These are phyloP conservation scores for Dendrocincla fuliginosa DNA, from an alignment of 2,797 vertebrate species.

Conservation along the genomic window DNA sequence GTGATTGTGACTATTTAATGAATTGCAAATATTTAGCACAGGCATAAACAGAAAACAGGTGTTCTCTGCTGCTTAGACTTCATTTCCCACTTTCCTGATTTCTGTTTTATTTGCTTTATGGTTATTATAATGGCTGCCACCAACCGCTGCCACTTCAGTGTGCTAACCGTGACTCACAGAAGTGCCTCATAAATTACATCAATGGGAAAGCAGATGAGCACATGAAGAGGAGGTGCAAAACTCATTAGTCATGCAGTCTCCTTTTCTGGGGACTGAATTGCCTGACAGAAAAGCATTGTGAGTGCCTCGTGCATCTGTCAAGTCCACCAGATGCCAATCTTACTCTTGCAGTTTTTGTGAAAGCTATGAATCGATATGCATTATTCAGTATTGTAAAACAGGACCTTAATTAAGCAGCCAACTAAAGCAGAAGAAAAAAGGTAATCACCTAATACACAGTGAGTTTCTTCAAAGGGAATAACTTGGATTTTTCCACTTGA, in stretches of 20 bases:
- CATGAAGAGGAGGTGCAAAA: conserved; percentile 1
- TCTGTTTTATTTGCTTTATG: conserved; percentile 21
- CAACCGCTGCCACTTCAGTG: not conserved
- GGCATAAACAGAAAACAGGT: not conserved
- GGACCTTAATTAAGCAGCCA: conserved; percentile 20
- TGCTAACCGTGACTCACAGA: conserved; percentile 32
- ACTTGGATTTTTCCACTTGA: not conserved
- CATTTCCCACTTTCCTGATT: not conserved
- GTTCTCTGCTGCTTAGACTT: not conserved
- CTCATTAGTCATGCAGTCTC: conserved; percentile 43
- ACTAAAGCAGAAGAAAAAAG: conserved; percentile 3
- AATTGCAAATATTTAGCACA: not conserved
- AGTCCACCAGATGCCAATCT: conserved; percentile 60
- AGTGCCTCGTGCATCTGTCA: conserved; percentile 23
- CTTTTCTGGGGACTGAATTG: conserved; percentile 46
- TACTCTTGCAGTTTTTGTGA: not conserved
- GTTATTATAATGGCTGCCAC: not conserved
- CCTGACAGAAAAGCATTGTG: conserved; percentile 32
- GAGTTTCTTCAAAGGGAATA: not conserved
- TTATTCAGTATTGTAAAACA: conserved; percentile 22
- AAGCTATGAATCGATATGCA: conserved; percentile 23
- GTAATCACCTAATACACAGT: not conserved
- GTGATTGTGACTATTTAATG: not conserved
- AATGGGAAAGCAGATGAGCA: conserved; percentile 2
- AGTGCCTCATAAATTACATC: conserved; percentile 41